Evolutionary conservation across 2,797 vertebrate species (phyloP).

Genomic region (Alauda arvensis): DNA sequence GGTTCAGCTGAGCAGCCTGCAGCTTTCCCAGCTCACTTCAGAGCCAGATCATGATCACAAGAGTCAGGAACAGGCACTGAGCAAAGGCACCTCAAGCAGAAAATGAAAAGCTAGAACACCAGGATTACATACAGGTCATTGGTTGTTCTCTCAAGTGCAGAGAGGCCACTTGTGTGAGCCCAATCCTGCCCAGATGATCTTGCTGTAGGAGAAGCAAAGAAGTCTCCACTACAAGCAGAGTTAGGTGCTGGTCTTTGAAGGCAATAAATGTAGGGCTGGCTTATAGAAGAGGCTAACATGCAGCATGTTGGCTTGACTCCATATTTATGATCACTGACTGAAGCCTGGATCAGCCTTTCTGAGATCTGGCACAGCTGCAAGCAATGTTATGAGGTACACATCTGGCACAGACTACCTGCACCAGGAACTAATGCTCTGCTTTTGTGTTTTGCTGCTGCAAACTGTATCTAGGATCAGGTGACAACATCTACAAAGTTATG

Average conservation of each 20-base stretch:
- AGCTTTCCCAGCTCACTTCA: neutral
- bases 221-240: neutral
- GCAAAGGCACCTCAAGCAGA: neutral
- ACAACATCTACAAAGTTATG: neutral
- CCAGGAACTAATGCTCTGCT: neutral
- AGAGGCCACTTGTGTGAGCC: neutral
- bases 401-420: neutral
- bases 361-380: neutral
- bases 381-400: neutral
- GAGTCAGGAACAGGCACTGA: neutral
- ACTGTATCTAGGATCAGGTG: neutral
- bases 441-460: neutral
- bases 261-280: neutral
- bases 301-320: neutral
- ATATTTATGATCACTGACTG: neutral
- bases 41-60: neutral
- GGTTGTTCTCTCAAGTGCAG: neutral
- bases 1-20: neutral
- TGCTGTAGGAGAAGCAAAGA: neutral
- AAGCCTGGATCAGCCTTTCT: neutral
- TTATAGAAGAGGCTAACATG: rapidly evolving
- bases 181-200: neutral
- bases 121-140: neutral
- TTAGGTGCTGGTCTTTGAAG: neutral
- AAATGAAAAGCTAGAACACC: neutral